Percentiles rank a stretch among this genome's conserved stretches.
Conservation (phyloP, 2,888 invertebrate species). For the Epirrhoe tristata region DNA sequence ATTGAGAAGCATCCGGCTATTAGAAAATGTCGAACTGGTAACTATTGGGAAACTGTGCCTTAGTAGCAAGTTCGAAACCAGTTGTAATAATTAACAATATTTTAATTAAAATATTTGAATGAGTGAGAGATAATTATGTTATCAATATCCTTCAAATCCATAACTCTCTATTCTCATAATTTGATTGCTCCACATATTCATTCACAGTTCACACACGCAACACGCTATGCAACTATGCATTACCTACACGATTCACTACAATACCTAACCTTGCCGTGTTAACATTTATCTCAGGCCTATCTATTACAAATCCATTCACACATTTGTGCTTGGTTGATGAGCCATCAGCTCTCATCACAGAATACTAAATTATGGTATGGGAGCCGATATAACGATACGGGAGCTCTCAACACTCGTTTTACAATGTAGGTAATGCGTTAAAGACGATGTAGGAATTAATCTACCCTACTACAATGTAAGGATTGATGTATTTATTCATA, state of each 20-base stretch:
- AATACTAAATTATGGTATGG: neutral
- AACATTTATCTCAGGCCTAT: slow-evolving; percentile 10
- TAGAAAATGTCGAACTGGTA: slow-evolving; percentile 91
- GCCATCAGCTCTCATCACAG: slow-evolving; percentile 29
- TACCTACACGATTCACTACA: neutral
- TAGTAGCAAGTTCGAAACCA: neutral
- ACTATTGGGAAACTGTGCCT: slow-evolving; percentile 37
- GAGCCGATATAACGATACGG: neutral
- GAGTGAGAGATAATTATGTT: neutral
- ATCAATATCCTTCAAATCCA: slow-evolving; percentile 1
- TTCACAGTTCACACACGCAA: slow-evolving; percentile 23
- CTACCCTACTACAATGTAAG: neutral
- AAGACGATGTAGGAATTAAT: too few relatives aligned
- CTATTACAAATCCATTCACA: slow-evolving; percentile 26
- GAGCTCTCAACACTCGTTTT: too few relatives aligned
- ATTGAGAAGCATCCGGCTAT: slow-evolving; percentile 93
- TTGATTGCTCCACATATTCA: neutral
- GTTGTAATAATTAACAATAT: too few relatives aligned
- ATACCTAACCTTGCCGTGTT: slow-evolving; percentile 20
- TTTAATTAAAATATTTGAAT: too few relatives aligned
- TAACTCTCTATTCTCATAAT: slow-evolving; percentile 9
- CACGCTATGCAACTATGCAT: slow-evolving; percentile 5
- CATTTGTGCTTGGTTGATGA: neutral
- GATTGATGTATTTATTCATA: slow-evolving; percentile 13
- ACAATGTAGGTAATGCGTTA: too few relatives aligned